These are phyloP conservation scores for Linnaemya tessellans DNA, from an alignment of 2,888 invertebrate species.

Conservation along the genomic window DNA sequence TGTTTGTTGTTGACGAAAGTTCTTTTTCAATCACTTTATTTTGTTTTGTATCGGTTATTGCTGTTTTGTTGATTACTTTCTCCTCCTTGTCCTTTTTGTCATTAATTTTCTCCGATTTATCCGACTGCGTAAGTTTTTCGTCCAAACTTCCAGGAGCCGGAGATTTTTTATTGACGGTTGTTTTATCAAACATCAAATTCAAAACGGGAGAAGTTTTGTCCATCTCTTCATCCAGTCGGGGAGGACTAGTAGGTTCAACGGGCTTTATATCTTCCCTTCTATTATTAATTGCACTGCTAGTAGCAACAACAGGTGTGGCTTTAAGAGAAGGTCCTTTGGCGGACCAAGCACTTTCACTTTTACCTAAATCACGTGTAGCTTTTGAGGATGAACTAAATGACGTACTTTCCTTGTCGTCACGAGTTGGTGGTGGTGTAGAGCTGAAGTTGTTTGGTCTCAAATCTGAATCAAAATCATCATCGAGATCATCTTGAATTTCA, in stretches of 20 bases:
- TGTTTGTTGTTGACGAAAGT: constrained; percentile 73
- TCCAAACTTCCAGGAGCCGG: constrained; percentile 64
- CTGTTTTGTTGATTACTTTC: constrained; percentile 55
- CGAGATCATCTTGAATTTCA: constrained; percentile 83
- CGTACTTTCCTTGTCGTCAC: constrained; percentile 82
- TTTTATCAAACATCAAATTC: constrained; percentile 56
- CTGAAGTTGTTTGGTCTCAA: constrained; percentile 80
- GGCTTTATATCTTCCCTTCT: constrained; percentile 75
- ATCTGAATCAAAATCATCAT: constrained; percentile 82
- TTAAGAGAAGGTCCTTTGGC: constrained; percentile 83
- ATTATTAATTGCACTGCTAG: constrained; percentile 64
- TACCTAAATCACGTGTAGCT: constrained; percentile 81
- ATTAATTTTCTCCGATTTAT: constrained; percentile 67
- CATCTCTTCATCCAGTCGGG: constrained; percentile 47
- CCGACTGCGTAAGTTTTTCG: constrained; percentile 66
- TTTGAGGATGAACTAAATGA: constrained; percentile 82
- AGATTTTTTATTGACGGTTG: constrained; percentile 51
- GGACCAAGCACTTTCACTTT: constrained; percentile 82
- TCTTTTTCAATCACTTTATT: constrained; percentile 72
- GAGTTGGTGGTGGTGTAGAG: constrained; percentile 81
- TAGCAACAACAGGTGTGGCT: constrained; percentile 81
- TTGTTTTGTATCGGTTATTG: constrained; percentile 65
- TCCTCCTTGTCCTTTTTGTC: constrained; percentile 72
- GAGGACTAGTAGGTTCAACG: constrained; percentile 67
- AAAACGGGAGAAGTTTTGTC: constrained; percentile 57